phyloP scores from a whole-genome alignment of 1,140 invertebrate species.

The Argopecten irradians region DNA sequence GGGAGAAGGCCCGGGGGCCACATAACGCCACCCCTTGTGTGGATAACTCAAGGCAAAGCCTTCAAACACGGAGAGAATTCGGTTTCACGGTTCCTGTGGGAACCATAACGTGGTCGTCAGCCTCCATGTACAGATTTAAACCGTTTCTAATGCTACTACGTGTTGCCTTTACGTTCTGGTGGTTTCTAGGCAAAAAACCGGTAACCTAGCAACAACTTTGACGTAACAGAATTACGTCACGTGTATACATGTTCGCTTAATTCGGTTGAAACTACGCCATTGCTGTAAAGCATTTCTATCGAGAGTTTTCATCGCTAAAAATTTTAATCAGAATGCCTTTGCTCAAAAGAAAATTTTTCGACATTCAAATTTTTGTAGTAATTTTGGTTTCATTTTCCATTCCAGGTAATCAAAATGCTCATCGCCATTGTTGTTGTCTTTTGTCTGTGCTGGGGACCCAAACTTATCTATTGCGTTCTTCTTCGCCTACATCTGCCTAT shows the following conservation, averaged over 20 bases:
- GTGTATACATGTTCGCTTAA: neutral
- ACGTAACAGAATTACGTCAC: neutral
- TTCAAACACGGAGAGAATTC: neutral
- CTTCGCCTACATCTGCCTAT: slow-evolving; percentile 53
- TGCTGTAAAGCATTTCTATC: neutral
- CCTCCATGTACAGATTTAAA: neutral
- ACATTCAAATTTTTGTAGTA: too few species aligned
- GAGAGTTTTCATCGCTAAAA: too few species aligned
- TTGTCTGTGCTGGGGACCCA: slow-evolving; percentile 79
- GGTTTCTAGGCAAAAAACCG: neutral
- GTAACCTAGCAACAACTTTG: too few species aligned
- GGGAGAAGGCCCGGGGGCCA: neutral
- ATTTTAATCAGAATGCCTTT: too few species aligned
- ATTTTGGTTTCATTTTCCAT: slow-evolving; percentile 28
- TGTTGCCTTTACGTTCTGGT: neutral
- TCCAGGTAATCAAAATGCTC: slow-evolving; percentile 79
- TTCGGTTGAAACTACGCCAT: neutral
- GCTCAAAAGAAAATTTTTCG: too few species aligned
- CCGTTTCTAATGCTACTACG: neutral
- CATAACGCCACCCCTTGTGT: neutral
- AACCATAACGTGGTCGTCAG: neutral
- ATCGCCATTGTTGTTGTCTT: slow-evolving; percentile 79
- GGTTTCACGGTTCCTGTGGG: neutral
- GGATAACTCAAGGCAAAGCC: neutral
- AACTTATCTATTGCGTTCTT: slow-evolving; percentile 75